Evolutionary conservation across 1,140 invertebrate species (phyloP), one percentile per base, ranked within the genome.

Genomic region (Ips typographus): DNA sequence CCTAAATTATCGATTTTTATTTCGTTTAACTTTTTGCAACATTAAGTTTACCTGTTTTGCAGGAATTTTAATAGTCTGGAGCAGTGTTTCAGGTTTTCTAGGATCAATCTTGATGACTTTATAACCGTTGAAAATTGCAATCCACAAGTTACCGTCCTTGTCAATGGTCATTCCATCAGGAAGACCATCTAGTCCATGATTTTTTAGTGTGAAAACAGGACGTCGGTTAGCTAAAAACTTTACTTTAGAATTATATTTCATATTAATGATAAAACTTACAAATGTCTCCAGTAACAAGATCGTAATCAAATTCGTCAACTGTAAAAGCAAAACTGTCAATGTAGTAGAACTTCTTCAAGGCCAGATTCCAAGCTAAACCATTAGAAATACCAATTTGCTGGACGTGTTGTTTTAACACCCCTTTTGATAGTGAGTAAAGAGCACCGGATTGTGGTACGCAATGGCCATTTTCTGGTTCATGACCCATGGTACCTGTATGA

Each of bases 131-230:
- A 81, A 89, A 65, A 83, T 75, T 4, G 87, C 87, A 40, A 90
- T 77, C 88, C 88, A 90, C 2, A 90, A 76, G 79, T 89, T 88
- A 40, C 84, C 88, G 72, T 85, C 79, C 2, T 76, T 75, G 76
- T 90, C 89, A 67, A 89, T 89, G 1, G 88, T 88, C 88, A 90
- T 90, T 52, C 89, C 89, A 78, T 90, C 89, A 0, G 88, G 87
- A 40, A 83, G 39, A 5, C 86, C 77, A 5, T 70, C 61, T 5
- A 75, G 72, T 3, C 66, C 60, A 39, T 72, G 61, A 38, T 73
- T 72, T 4, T 71, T 62, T 1, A 77, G 58, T 2, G 73, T 68
- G 53, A 78, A 78, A 40, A 77, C 71, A 2, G 67, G 39, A 61
- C 65, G 68, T 39, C 76, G 52, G 63, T 78, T 77, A 3, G 75